Conservation (phyloP, 2,797 vertebrate genomes). For the Salmo trutta region DNA sequence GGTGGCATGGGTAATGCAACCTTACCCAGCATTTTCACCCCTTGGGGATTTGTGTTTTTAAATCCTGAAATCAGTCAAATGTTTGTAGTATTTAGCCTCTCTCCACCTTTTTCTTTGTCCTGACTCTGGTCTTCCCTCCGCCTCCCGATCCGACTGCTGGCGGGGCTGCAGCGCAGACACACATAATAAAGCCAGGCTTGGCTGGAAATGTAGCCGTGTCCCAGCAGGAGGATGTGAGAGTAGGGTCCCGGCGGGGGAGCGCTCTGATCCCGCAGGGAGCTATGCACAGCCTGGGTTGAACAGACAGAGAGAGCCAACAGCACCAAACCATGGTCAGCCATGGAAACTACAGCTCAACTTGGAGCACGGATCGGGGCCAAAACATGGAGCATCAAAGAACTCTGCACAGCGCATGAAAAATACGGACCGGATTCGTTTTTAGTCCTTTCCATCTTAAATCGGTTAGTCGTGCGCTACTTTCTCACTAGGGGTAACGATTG, state of each 20-base stretch:
- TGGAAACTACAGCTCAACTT: constrained; percentile 71
- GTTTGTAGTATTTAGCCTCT: constrained; percentile 88
- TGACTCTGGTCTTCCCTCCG: constrained; percentile 96
- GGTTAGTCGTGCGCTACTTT: too few relatives aligned
- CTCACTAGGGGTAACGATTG: neutral
- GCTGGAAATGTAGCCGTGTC: constrained; percentile 99
- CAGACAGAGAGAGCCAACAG: constrained; percentile 92
- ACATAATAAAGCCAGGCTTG: constrained; percentile 99
- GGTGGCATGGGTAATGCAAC: constrained; percentile 71
- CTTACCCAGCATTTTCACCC: constrained; percentile 72
- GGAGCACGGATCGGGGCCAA: constrained; percentile 62
- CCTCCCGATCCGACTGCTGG: constrained; percentile 97
- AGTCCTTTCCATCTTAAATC: constrained; percentile 22
- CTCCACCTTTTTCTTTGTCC: constrained; percentile 98
- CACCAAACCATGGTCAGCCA: constrained; percentile 90
- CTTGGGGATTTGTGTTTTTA: constrained; percentile 57
- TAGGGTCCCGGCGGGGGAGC: constrained; percentile 99
- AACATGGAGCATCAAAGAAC: constrained; percentile 61
- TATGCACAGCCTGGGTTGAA: constrained; percentile 97
- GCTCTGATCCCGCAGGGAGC: constrained; percentile 99
- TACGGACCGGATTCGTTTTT: constrained; percentile 60
- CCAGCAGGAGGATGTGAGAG: constrained; percentile 99
- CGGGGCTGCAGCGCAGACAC: constrained; percentile 99
- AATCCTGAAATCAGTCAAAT: constrained; percentile 41
- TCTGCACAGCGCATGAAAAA: constrained; percentile 50